Conservation (phyloP, 1,140 invertebrate species). For the Phenacoccus solenopsis region DNA sequence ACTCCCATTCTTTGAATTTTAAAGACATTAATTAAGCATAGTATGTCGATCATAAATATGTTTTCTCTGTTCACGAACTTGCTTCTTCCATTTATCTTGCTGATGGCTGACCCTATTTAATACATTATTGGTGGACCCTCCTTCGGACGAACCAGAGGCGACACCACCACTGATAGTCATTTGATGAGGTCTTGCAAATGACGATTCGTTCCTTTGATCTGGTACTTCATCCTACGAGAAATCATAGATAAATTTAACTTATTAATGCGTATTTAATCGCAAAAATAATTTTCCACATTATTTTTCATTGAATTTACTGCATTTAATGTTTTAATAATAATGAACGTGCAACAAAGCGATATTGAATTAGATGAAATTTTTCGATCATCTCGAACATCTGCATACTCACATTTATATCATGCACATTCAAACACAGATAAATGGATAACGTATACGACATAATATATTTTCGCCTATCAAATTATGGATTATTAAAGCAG, state of each 20-base stretch:
- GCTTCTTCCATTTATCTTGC: constrained; percentile 93
- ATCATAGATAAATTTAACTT: neutral
- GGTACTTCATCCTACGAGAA: neutral
- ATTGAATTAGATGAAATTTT: too few relatives aligned
- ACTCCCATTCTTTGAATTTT: too few relatives aligned
- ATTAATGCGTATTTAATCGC: neutral
- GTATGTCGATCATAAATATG: constrained; percentile 96
- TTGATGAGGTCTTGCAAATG: neutral
- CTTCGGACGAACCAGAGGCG: constrained; percentile 36
- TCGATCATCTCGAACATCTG: too few relatives aligned
- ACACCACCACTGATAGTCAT: constrained; percentile 20
- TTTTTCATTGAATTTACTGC: too few relatives aligned
- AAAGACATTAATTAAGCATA: constrained; percentile 79
- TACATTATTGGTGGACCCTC: constrained; percentile 52
- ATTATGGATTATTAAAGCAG: too few relatives aligned
- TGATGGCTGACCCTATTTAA: constrained; percentile 89
- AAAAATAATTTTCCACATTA: too few relatives aligned
- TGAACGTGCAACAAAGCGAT: neutral
- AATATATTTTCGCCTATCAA: too few relatives aligned
- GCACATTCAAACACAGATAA: too few relatives aligned
- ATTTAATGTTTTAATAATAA: too few relatives aligned
- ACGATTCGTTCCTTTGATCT: neutral
- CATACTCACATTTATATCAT: too few relatives aligned
- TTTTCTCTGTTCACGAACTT: constrained; percentile 88
- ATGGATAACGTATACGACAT: too few relatives aligned